A percentile compares a stretch with the other conserved stretches of the same genome.
These are phyloP conservation scores for Sceloporus undulatus DNA, from an alignment of 2,113 vertebrate genomes.

Conservation along the genomic window DNA sequence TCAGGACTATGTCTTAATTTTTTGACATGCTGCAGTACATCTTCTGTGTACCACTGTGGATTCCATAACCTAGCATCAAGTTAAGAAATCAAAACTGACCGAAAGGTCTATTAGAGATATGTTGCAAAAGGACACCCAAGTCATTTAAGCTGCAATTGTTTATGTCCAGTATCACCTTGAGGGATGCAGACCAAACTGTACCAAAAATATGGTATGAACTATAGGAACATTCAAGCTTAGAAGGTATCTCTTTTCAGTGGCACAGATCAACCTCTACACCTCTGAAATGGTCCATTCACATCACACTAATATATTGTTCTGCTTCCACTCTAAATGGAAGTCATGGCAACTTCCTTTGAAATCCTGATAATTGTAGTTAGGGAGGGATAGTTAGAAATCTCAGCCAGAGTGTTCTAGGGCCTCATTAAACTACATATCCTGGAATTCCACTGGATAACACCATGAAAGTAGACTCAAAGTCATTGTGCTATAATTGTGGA, in stretches of 20 bases:
- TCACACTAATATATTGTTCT: no score
- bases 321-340: no score
- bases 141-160: neutral
- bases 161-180: neutral
- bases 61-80: slow-evolving; percentile 34
- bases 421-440: no score
- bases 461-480: no score
- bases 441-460: no score
- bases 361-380: no score
- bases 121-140: slow-evolving; percentile 14
- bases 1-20: slow-evolving; percentile 50
- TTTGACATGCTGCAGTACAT: slow-evolving; percentile 53
- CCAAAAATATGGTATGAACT: neutral
- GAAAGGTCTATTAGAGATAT: neutral
- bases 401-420: no score
- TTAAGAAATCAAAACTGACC: slow-evolving; percentile 30
- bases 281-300: neutral
- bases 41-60: slow-evolving; percentile 28
- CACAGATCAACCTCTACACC: neutral
- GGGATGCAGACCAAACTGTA: neutral
- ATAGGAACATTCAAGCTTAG: neutral
- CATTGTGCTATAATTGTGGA: no score
- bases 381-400: no score
- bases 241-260: neutral
- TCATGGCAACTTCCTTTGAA: no score